phyloP scores from a whole-genome alignment of 2,113 vertebrate genomes.

The Mirza zaza region DNA sequence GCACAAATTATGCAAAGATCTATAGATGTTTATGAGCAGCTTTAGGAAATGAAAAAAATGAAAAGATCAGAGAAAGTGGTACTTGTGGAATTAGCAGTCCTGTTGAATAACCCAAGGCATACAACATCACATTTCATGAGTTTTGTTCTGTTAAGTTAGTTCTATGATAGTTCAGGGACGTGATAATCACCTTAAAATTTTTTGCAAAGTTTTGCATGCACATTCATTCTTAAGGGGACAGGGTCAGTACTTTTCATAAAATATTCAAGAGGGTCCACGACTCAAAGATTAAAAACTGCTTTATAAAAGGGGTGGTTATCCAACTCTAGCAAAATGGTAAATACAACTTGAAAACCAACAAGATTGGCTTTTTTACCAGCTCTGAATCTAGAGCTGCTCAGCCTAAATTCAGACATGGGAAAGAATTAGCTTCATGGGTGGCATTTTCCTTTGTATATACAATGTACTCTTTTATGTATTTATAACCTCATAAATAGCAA shows the following conservation, averaged over 20 bases:
- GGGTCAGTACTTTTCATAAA: constrained; percentile 5
- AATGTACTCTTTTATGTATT: not conserved
- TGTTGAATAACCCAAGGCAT: not conserved
- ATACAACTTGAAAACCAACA: constrained; percentile 14
- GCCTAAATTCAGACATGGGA: not conserved
- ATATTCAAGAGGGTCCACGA: not conserved
- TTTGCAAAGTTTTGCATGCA: not conserved
- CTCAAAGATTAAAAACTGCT: not conserved
- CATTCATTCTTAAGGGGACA: not conserved
- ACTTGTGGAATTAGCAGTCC: not conserved
- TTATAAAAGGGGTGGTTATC: not conserved
- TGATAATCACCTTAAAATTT: not conserved
- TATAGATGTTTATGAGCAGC: not conserved
- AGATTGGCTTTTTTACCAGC: not conserved
- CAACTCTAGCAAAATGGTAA: constrained; percentile 33
- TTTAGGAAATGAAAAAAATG: not conserved
- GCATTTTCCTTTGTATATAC: constrained; percentile 26
- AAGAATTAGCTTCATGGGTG: constrained; percentile 52
- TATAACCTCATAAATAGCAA: constrained; percentile 48
- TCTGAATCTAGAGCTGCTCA: not conserved
- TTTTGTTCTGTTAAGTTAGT: not conserved
- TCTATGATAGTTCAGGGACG: not conserved
- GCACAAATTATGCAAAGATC: not conserved
- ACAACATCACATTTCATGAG: not conserved
- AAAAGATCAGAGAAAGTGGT: not conserved